Evolutionary conservation across 2,113 vertebrate genomes (phyloP), one percentile per base, ranked within the genome.

Genomic region (Platanista minor): DNA sequence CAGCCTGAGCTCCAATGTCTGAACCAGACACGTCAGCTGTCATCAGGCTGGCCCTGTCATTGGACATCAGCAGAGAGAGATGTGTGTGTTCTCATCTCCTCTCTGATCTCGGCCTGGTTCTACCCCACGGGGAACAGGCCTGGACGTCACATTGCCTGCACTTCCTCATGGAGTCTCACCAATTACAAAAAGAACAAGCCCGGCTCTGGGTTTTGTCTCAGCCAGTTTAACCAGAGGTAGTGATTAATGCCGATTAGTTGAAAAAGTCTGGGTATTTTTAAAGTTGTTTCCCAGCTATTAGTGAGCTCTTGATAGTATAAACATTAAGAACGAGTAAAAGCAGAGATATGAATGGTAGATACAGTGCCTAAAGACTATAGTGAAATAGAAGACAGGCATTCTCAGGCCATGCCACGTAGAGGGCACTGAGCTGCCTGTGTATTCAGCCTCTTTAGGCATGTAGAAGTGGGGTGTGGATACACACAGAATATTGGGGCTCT

Each of bases 161-260:
- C 88, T 98, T 98, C 98, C 97, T 98, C 5, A 75, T 87, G 93
- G 96, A 94, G 77, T 96, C 97, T 67, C 81, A 95, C 95, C 98
- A 95, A 98, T 98, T 98, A 97, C 31, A 4, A 94, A 74, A 82
- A 97, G 97, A 97, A 97, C 96, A 98, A 97, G 81, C 84, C 95
- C 96, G 78, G 81, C 95, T 97, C 97, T 98, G 97, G 96, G 87
- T 97, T 98, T 98, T 97, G 96, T 98, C 95, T 59, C 82, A 82
- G 95, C 95, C 97, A 97, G 92, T 97, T 90, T 97, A 98, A 97
- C 96, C 95, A 94, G 97, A 98, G 96, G 94, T 98, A 97, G 97
- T 98, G 98, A 98, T 98, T 98, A 97, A 95, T 98, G 95, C 95
- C 0, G 39, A 97, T 94, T 94, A 97, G 85, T 81, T 97, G 96